Evolutionary conservation across 2,888 invertebrate species (phyloP).

Genomic region (Xiphydria camelus): DNA sequence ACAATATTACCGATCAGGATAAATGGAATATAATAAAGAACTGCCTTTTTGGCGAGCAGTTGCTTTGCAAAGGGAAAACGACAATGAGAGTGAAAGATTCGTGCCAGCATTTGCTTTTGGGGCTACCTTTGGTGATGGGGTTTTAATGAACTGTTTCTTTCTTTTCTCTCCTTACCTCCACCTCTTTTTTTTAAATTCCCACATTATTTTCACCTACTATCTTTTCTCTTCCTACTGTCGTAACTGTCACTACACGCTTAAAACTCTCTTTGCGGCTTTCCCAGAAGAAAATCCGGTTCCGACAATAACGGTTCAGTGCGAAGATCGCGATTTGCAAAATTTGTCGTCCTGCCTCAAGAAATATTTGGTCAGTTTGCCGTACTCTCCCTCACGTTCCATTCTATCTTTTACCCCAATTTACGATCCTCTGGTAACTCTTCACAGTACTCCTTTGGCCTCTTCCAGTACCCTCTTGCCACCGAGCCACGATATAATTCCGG

Average conservation of each 20-base stretch:
- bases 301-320: no score
- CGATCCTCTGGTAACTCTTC: constrained; percentile 35
- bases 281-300: neutral
- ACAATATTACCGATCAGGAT: no score
- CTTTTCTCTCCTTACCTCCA: constrained; percentile 29
- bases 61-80: no score
- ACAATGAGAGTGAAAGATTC: no score
- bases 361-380: no score
- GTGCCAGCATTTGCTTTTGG: no score
- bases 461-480: constrained; percentile 25
- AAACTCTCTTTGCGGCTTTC: constrained; percentile 10
- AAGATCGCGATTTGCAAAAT: no score
- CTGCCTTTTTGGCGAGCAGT: no score
- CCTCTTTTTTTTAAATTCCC: constrained; percentile 23
- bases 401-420: no score
- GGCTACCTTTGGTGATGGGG: constrained; percentile 34
- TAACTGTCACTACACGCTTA: constrained; percentile 3
- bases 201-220: constrained; percentile 20
- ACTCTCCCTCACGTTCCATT: no score
- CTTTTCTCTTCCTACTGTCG: constrained; percentile 18
- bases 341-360: no score
- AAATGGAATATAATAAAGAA: no score
- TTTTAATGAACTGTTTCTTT: constrained; percentile 40
- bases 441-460: constrained; percentile 38
- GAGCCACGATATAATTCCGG: constrained; percentile 10